Evolutionary conservation across 2,113 vertebrate species (phyloP).

Genomic region (Corynorhinus townsendii): DNA sequence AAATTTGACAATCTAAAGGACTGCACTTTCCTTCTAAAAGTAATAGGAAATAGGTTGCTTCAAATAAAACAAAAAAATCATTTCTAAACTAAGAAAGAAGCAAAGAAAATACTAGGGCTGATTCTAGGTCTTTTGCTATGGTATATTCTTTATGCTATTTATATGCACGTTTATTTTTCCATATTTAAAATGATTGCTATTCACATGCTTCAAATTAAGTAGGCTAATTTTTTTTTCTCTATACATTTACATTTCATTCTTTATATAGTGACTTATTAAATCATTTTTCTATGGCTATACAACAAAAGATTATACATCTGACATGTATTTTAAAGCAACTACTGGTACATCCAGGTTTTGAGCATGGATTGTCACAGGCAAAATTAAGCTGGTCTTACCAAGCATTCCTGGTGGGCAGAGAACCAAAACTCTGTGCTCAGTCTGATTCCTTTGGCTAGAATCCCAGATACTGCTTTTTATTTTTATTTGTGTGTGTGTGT

Average conservation of each 20-base stretch:
- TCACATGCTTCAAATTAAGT: background rate
- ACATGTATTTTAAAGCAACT: background rate
- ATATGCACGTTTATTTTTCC: background rate
- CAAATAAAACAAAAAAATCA: background rate
- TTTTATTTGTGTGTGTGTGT: background rate
- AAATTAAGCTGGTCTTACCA: conserved; percentile 13
- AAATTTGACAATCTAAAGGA: background rate
- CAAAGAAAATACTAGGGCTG: background rate
- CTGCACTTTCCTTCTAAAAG: background rate
- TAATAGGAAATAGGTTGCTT: background rate
- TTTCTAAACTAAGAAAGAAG: background rate
- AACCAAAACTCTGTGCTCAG: background rate
- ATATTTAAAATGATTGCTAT: background rate
- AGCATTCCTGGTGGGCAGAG: background rate
- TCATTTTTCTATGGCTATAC: background rate
- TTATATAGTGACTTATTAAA: background rate
- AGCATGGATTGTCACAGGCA: background rate
- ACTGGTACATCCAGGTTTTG: background rate
- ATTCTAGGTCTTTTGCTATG: background rate
- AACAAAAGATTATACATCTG: background rate
- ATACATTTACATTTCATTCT: background rate
- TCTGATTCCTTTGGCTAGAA: background rate
- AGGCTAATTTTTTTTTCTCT: background rate
- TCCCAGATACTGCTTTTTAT: background rate
- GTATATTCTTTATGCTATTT: background rate